Conservation (phyloP, 2,113 vertebrate species). For the Parus major region DNA sequence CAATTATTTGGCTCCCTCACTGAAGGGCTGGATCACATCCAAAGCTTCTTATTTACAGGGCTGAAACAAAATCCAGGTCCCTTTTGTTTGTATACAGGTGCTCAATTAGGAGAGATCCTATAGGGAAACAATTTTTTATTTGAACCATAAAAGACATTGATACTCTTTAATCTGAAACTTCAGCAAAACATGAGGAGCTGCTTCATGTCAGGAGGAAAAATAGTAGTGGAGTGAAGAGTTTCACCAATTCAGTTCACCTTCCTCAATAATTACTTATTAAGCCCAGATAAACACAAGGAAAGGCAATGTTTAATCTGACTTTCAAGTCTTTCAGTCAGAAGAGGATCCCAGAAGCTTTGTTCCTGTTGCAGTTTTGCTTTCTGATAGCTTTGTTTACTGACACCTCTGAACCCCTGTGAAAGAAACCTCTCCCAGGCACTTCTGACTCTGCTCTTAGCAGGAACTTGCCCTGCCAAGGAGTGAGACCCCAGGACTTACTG, state of each 20-base stretch:
- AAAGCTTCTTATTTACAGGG: background rate
- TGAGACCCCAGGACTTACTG: background rate
- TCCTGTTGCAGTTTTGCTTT: background rate
- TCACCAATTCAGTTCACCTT: background rate
- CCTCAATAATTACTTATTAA: background rate
- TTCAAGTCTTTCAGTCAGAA: background rate
- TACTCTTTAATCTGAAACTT: background rate
- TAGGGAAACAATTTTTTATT: background rate
- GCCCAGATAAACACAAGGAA: background rate
- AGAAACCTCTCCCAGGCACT: background rate
- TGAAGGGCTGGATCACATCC: background rate
- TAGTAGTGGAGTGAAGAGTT: background rate
- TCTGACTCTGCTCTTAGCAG: background rate
- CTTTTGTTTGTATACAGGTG: background rate
- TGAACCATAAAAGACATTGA: background rate
- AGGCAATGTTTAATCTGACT: background rate
- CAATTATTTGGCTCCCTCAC: background rate
- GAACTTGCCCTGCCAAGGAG: background rate
- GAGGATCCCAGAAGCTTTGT: background rate
- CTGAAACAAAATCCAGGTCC: slow-evolving; percentile 4
- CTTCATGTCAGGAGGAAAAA: background rate
- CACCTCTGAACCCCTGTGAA: fast-evolving
- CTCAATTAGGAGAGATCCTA: background rate
- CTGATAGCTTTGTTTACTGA: background rate
- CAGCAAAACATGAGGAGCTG: background rate